These are phyloP conservation scores for Hirtodrosophila duncani DNA, from an alignment of 2,888 invertebrate genomes.

Conservation along the genomic window DNA sequence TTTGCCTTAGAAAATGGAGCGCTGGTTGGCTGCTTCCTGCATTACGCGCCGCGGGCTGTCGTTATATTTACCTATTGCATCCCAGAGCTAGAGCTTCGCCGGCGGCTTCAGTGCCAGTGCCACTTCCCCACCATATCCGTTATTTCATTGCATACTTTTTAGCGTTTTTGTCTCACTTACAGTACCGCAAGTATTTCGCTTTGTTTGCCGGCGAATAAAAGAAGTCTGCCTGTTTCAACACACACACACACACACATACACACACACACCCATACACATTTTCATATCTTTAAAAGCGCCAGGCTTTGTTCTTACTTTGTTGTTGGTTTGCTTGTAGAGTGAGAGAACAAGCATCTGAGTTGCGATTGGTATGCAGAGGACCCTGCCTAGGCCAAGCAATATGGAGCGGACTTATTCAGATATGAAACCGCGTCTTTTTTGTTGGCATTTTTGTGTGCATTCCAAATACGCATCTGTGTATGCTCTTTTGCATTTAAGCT, in stretches of 20 bases:
- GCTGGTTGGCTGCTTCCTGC: conserved; percentile 43
- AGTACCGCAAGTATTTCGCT: conserved; percentile 54
- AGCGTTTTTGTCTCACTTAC: conserved; percentile 40
- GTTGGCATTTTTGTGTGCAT: conserved; percentile 23
- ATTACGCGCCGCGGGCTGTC: conserved; percentile 42
- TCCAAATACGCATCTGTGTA: conserved; percentile 8
- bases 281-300: conserved; percentile 6
- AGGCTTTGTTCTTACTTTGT: too few relatives aligned
- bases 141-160: conserved; percentile 41
- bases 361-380: too few relatives aligned
- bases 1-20: conserved; percentile 61
- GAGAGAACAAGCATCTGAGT: too few relatives aligned
- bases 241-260: not conserved
- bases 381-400: too few relatives aligned
- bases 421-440: conserved; percentile 9
- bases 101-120: conserved; percentile 8
- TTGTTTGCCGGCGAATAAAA: conserved; percentile 63
- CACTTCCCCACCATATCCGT: conserved; percentile 14
- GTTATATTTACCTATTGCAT: conserved; percentile 51
- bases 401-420: conserved; percentile 17
- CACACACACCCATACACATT: conserved; percentile 1
- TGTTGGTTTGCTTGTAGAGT: too few relatives aligned
- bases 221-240: conserved; percentile 27
- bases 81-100: conserved; percentile 5
- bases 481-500: too few relatives aligned